A percentile compares a stretch with the other conserved stretches of the same genome.
phyloP scores from a whole-genome alignment of 2,888 invertebrate species.

The Pristionchus mayeri region DNA sequence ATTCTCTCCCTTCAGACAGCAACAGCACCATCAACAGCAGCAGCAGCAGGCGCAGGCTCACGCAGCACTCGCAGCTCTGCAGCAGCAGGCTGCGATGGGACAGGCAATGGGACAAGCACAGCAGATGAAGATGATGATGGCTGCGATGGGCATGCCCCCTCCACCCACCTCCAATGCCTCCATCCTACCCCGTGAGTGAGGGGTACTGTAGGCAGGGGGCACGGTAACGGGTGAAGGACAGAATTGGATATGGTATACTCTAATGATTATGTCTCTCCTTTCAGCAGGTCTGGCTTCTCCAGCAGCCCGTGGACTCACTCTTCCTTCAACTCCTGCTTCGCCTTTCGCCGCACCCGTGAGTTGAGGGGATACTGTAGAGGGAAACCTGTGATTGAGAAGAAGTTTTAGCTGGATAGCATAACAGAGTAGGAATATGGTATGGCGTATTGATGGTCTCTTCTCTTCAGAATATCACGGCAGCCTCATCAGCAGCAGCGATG shows the following conservation, averaged over 20 bases:
- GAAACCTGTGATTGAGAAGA: background rate
- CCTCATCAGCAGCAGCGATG: conserved; percentile 4
- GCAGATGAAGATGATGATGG: conserved; percentile 37
- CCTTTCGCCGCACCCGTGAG: conserved; percentile 29
- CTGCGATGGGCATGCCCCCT: background rate
- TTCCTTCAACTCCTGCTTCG: background rate
- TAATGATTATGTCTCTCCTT: background rate
- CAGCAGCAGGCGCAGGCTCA: conserved; percentile 35
- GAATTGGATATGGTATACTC: background rate
- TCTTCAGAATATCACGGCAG: background rate
- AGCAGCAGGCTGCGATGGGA: conserved; percentile 13
- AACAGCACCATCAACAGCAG: conserved; percentile 1
- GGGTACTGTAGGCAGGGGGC: background rate
- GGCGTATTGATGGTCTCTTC: background rate
- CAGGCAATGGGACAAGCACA: conserved; percentile 23
- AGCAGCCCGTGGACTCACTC: background rate
- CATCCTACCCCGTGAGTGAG: background rate
- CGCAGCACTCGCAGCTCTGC: conserved; percentile 39
- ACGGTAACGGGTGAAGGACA: background rate
- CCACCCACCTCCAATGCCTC: conserved; percentile 6
- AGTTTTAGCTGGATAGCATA: background rate
- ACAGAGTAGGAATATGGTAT: background rate
- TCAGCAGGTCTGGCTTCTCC: background rate
- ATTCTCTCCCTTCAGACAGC: conserved; percentile 14
- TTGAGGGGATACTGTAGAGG: background rate